Conservation (phyloP, 2,113 vertebrate genomes). For the Mirza zaza region DNA sequence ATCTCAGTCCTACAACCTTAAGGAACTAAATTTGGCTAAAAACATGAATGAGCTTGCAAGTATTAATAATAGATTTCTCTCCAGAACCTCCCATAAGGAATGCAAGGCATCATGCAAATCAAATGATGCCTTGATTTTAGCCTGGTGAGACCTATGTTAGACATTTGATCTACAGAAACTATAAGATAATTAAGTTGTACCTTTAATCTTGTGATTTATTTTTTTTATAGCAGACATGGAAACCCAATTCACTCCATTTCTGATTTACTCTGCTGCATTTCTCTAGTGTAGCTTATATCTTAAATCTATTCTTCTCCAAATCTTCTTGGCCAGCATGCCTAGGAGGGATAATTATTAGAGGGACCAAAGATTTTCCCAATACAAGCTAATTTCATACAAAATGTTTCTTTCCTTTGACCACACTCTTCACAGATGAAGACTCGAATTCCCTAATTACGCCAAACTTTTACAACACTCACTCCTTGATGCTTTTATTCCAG, state of each 20-base stretch:
- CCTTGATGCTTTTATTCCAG: neutral
- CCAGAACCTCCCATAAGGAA: neutral
- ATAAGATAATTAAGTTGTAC: neutral
- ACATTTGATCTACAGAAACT: neutral
- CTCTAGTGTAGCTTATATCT: neutral
- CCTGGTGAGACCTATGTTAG: neutral
- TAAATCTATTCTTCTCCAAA: neutral
- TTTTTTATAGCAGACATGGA: neutral
- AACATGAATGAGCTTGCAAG: neutral
- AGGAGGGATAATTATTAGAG: neutral
- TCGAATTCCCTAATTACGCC: neutral
- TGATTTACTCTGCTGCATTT: neutral
- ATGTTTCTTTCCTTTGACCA: neutral
- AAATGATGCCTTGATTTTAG: neutral
- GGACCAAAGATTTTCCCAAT: neutral
- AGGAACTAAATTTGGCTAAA: neutral
- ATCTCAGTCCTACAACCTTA: neutral
- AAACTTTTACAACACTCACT: neutral
- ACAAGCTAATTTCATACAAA: neutral
- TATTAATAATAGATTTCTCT: neutral
- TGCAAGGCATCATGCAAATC: too few species aligned
- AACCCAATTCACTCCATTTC: neutral
- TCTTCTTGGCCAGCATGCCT: neutral
- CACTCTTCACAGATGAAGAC: neutral
- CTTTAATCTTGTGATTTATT: neutral